phyloP scores from a whole-genome alignment of 2,113 vertebrate genomes.

The Chlamydotis undulata region DNA sequence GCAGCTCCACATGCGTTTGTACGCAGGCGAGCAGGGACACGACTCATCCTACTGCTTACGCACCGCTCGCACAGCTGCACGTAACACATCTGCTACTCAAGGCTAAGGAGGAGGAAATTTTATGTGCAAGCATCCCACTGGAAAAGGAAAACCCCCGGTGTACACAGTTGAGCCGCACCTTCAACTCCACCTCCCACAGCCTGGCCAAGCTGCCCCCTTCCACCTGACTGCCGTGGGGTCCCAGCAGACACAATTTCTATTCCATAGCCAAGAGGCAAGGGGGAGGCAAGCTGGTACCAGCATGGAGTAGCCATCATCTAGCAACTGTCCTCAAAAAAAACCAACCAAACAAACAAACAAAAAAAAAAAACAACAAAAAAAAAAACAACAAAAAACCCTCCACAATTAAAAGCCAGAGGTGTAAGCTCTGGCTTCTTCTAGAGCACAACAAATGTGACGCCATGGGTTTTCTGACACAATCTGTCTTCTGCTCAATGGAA shows the following conservation, averaged over 20 bases:
- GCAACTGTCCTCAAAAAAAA: not conserved
- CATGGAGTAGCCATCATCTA: not conserved
- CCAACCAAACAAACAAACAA: too few species aligned
- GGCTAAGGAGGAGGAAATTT: not conserved
- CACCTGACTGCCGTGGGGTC: too few species aligned
- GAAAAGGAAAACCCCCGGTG: not conserved
- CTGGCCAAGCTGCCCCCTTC: not conserved
- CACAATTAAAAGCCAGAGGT: not conserved
- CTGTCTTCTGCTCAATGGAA: not conserved
- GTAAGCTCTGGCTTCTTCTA: not conserved
- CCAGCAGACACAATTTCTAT: not conserved
- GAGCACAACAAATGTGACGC: not conserved
- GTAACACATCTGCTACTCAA: not conserved
- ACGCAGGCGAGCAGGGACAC: not conserved
- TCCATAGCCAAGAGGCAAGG: not conserved
- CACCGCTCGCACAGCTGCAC: accelerated
- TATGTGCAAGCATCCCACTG: not conserved
- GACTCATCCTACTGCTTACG: accelerated
- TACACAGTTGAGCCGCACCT: accelerated
- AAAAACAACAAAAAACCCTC: not conserved
- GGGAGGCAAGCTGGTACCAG: not conserved
- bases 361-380: not conserved
- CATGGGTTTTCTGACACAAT: not conserved
- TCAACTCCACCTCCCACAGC: not conserved
- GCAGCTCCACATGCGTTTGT: accelerated